These are phyloP conservation scores for Catamblyrhynchus diadema DNA, from an alignment of 2,797 vertebrate genomes.

Conservation along the genomic window DNA sequence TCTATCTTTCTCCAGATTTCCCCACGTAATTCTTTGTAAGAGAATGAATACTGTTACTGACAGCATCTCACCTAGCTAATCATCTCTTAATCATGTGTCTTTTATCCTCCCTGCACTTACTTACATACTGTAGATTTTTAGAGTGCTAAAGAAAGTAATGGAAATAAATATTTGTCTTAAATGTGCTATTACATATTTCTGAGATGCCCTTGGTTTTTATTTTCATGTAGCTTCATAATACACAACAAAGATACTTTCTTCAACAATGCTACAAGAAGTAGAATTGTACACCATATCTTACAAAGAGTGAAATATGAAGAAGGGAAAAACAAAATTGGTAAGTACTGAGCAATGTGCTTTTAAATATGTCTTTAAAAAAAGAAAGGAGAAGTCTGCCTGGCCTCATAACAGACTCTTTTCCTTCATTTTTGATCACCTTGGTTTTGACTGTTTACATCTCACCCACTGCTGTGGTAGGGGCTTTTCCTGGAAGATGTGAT, in stretches of 20 bases:
- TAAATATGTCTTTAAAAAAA: background rate
- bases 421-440: background rate
- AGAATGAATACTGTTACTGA: background rate
- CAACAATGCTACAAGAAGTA: conserved; percentile 92
- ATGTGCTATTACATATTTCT: background rate
- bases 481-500: background rate
- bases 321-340: conserved; percentile 94
- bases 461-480: background rate
- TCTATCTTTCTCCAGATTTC: background rate
- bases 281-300: conserved; percentile 92
- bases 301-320: conserved; percentile 94
- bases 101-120: background rate
- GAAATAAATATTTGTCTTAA: background rate
- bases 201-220: conserved; percentile 19
- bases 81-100: background rate
- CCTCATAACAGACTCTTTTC: background rate
- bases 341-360: conserved; percentile 38
- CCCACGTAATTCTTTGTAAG: background rate
- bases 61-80: background rate
- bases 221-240: conserved; percentile 87
- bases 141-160: background rate
- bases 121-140: background rate
- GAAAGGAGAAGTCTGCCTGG: background rate
- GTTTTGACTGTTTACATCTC: background rate
- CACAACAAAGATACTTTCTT: conserved; percentile 97